Base-by-base conservation (phyloP, 2,888 invertebrate genomes). In the Glyphotaelius pellucidus region DNA sequence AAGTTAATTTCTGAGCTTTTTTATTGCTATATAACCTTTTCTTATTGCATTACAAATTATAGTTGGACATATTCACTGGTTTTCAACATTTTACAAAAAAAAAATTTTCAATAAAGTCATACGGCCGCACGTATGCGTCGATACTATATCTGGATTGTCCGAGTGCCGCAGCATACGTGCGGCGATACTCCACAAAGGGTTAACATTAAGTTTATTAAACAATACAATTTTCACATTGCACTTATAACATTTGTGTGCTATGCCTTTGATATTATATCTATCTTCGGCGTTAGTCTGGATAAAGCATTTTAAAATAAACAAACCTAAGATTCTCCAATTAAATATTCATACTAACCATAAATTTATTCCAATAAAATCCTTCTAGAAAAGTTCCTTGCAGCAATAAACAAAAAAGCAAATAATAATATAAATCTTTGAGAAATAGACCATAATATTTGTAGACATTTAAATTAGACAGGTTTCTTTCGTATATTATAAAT, bases 381-480 rank as follows among this genome's bases (percentile, higher is more conserved):
- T 81, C 81, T 32, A 81, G 31, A 81, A 81, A 67, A 67, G 32
- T 81, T 81, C 81, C 81, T 81, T 32, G 88, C 38, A 32, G 88
- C 88, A 88, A n/a, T 67, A 35, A 88, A 88, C 14, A 88, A 52
- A 52, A 88, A 52, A 35, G 32, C 67, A 35, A 4, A 67, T n/a
- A 67, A 67, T 25, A 67, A 9, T 67, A 25, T 25, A 67, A 67
- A 19, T n/a, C 25, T 25, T 67, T 67, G 67, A 25, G 25, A 67
- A 67, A 67, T 7, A 67, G 9, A n/a, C 25, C 67, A 67, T 25
- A 67, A 67, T 67, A 67, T 25, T 67, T 67, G 25, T n/a, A 67
- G 25, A 25, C 4, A 67, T 67, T 25, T 25, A 67, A 67, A 67
- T 25, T n/a, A 67, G 67, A 7, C 7, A 67, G 25, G 19, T 52